Base-by-base conservation (phyloP, 1,140 invertebrate genomes). In the Panagrolaimus sp. region DNA sequence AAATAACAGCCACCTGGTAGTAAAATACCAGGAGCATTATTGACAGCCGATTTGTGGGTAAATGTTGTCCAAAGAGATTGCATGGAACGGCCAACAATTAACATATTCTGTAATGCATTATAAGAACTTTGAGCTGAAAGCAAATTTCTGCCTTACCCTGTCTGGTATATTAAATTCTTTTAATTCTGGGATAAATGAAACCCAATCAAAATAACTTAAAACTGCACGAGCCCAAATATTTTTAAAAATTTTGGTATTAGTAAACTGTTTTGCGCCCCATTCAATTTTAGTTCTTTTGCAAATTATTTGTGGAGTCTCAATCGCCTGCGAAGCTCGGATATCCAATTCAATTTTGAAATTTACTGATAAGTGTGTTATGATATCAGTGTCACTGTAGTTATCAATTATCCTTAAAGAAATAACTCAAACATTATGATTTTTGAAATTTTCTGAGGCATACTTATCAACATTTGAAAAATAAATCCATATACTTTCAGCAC, bases 151-250 rank as follows among this genome's bases (percentile, higher is more conserved):
- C 17, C 48, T n/a, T 21, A 58, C 52, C 52, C 21, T 26, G 4
- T 58, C 52, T 21, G 14, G 21, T 10, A 28, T 12, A 21, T 10
- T 21, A 12, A 58, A 28, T 58, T 58, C 52, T 26, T 58, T 21
- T n/a, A 58, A 28, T 58, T 58, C 52, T 21, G 52, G 52, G 17
- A 58, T 58, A 58, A 58, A 58, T 21, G 52, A 58, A 26, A 58
- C 52, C 52, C 52, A 58, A 58, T 58, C 52, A 58, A 58, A 58
- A 28, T 26, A 58, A 28, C 52, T 26, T 28, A 26, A n/a, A 12
- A 28, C 28, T 12, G 52, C 28, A 21, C 52, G 52, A 21, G 21
- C 52, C 52, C 52, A 58, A 21, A 28, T 58, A n/a, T 28, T 28
- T 58, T 58, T 58, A 28, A 58, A 28, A 21, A 26, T 21, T 12